Percentiles rank a stretch among this genome's conserved stretches.
Conservation (phyloP, 2,113 vertebrate species). For the Pomatostomus ruficeps region DNA sequence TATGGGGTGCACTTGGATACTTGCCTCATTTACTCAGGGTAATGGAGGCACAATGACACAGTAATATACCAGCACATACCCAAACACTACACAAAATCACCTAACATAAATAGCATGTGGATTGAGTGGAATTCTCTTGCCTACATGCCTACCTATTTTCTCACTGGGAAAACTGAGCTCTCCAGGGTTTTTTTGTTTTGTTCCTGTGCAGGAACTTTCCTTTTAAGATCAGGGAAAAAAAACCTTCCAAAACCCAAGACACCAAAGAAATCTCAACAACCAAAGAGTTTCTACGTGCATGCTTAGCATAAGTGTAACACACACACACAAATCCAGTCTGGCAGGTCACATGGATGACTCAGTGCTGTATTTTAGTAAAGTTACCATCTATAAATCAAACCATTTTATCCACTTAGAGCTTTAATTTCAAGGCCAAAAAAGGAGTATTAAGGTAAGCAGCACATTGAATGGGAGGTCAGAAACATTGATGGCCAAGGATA, state of each 20-base stretch:
- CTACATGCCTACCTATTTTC: neutral
- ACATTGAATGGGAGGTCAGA: neutral
- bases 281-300: neutral
- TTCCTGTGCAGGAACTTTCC: neutral
- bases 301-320: neutral
- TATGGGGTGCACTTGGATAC: rapidly evolving
- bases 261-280: neutral
- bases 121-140: neutral
- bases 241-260: neutral
- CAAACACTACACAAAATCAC: neutral
- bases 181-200: neutral
- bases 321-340: neutral
- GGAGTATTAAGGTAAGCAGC: neutral
- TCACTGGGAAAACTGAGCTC: neutral
- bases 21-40: neutral
- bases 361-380: neutral
- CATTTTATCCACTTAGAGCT: neutral
- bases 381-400: neutral
- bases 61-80: neutral
- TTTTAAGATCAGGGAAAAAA: rapidly evolving
- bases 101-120: rapidly evolving
- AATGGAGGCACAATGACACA: neutral
- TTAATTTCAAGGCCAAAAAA: neutral
- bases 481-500: neutral
- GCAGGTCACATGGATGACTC: neutral